A percentile compares a stretch with the other conserved stretches of the same genome.
These are phyloP conservation scores for Zaprionus taronus DNA, from an alignment of 1,140 invertebrate species.

Conservation along the genomic window DNA sequence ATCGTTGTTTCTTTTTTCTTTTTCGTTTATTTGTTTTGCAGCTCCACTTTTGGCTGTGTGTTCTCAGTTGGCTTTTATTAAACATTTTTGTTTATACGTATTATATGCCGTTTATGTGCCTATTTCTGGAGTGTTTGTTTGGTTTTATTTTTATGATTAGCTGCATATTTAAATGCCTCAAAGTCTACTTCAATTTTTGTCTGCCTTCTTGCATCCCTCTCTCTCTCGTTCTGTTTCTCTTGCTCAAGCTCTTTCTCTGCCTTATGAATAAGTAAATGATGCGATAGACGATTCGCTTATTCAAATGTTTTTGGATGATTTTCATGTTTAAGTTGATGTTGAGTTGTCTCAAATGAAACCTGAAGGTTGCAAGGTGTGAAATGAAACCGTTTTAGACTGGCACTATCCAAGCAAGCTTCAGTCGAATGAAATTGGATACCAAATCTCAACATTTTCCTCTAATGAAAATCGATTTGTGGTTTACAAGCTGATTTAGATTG, in stretches of 20 bases:
- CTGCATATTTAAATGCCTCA: conserved; percentile 59
- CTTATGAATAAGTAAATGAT: conserved; percentile 62
- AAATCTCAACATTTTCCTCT: neutral
- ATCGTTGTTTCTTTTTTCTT: conserved; percentile 28
- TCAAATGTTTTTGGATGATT: conserved; percentile 46
- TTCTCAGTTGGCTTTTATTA: conserved; percentile 49
- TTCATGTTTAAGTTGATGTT: conserved; percentile 24
- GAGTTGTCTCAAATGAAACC: neutral
- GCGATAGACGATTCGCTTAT: conserved; percentile 37
- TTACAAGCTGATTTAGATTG: neutral
- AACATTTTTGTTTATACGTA: conserved; percentile 49
- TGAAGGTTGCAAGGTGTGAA: neutral
- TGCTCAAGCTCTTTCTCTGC: conserved; percentile 22
- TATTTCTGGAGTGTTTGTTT: conserved; percentile 59
- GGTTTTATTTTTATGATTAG: conserved; percentile 64
- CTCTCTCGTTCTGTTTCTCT: conserved; percentile 18
- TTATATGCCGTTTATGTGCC: conserved; percentile 58
- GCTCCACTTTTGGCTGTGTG: conserved; percentile 25
- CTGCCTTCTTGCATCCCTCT: neutral
- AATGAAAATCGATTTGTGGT: neutral
- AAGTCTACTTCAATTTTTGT: conserved; percentile 1
- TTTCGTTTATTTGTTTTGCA: neutral
- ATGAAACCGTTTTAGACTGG: neutral
- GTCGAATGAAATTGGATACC: no score
- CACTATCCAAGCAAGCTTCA: no score